phyloP scores from a whole-genome alignment of 2,113 vertebrate genomes.

The Cyanoderma ruficeps region DNA sequence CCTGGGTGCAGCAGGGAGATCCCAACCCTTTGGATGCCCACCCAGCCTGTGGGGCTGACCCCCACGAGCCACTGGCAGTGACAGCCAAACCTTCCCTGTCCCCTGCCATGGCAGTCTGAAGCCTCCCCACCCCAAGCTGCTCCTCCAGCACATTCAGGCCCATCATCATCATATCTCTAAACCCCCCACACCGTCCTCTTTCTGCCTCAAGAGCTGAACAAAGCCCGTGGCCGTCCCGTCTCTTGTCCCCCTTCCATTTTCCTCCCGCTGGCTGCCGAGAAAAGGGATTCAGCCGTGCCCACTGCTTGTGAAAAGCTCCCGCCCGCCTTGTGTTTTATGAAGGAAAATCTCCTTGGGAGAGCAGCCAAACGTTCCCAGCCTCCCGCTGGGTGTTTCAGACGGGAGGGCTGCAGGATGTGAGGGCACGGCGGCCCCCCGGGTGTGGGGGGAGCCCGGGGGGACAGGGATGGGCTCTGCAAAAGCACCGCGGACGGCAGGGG shows the following conservation, averaged over 20 bases:
- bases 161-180: not conserved
- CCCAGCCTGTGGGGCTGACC: rapidly evolving
- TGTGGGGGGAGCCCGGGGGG: not conserved
- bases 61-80: not conserved
- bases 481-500: rapidly evolving
- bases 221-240: not conserved
- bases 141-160: not conserved
- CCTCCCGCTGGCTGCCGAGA: slow-evolving; percentile 27
- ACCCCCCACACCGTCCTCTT: not conserved
- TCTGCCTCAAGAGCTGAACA: not conserved
- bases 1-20: not conserved
- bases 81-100: not conserved
- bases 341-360: slow-evolving; percentile 62
- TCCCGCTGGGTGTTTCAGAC: slow-evolving; percentile 48
- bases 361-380: slow-evolving; percentile 57
- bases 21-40: not conserved
- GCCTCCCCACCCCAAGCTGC: not conserved
- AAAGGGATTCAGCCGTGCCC: slow-evolving; percentile 35
- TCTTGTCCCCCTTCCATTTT: slow-evolving; percentile 4
- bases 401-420: not conserved
- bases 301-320: slow-evolving; percentile 8
- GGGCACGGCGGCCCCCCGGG: not conserved
- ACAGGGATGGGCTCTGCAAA: not conserved
- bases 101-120: not conserved
- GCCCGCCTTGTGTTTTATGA: slow-evolving; percentile 30